Conservation (phyloP, 2,113 vertebrate species). For the Perca fluviatilis region DNA sequence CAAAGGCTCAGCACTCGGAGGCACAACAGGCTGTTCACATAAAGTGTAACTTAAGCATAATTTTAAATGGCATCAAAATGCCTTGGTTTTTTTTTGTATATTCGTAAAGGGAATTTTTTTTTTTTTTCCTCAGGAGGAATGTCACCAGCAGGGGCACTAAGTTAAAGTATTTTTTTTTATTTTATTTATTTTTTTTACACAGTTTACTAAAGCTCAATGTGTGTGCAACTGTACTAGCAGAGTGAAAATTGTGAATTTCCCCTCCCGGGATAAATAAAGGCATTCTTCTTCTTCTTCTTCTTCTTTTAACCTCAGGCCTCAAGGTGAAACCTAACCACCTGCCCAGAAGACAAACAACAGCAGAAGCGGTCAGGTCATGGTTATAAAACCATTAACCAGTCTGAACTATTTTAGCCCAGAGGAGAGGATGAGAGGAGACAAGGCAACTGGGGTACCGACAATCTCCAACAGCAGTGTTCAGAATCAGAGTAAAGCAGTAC, state of each 20-base stretch:
- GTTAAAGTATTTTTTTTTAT: not conserved
- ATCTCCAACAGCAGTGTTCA: not conserved
- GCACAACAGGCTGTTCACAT: not conserved
- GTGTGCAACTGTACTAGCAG: too few relatives aligned
- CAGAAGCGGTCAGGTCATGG: conserved; percentile 42
- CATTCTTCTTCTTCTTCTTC: too few relatives aligned
- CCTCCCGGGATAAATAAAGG: too few relatives aligned
- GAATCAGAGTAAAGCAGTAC: not conserved
- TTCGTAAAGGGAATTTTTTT: not conserved
- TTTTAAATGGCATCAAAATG: not conserved
- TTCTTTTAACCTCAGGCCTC: conserved; percentile 55
- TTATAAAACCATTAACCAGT: conserved; percentile 54
- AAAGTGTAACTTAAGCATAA: not conserved
- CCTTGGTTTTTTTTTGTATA: not conserved
- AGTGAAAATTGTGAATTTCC: too few relatives aligned
- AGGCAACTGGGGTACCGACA: not conserved
- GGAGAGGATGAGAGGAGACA: not conserved
- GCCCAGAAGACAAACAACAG: conserved; percentile 62
- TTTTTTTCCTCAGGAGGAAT: not conserved
- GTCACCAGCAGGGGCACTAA: conserved; percentile 30
- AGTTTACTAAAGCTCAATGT: conserved; percentile 24
- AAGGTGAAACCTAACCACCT: conserved; percentile 64
- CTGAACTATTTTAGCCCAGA: conserved; percentile 33
- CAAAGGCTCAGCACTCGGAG: not conserved
- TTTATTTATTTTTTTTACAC: conserved; percentile 1